Evolutionary conservation across 1,140 invertebrate species (phyloP).

Genomic region (Penaeus vannamei): DNA sequence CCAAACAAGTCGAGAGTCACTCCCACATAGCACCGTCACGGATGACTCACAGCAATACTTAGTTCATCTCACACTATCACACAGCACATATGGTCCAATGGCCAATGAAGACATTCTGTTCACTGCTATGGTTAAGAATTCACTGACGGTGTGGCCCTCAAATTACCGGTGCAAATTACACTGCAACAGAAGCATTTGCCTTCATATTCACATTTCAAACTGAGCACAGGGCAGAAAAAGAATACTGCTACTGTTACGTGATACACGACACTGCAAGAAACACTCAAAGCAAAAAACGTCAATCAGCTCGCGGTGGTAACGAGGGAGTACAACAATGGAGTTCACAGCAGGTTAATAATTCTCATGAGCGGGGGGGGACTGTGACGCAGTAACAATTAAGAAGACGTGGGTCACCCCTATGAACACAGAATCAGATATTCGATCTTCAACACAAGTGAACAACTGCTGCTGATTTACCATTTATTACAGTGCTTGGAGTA

Average conservation of each 20-base stretch:
- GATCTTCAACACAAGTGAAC: no score
- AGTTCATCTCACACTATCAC: slow-evolving; percentile 61
- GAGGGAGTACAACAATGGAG: slow-evolving; percentile 64
- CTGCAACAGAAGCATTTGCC: slow-evolving; percentile 59
- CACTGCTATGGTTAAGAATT: slow-evolving; percentile 61
- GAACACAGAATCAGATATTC: slow-evolving; percentile 33
- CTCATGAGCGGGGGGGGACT: slow-evolving; percentile 61
- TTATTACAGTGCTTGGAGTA: no score
- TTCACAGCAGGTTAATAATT: slow-evolving; percentile 56
- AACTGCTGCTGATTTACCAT: no score
- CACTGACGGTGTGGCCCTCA: slow-evolving; percentile 59
- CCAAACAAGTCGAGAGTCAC: slow-evolving; percentile 66
- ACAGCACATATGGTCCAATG: slow-evolving; percentile 61
- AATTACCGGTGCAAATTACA: slow-evolving; percentile 57
- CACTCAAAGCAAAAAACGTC: slow-evolving; percentile 64
- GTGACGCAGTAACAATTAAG: slow-evolving; percentile 57
- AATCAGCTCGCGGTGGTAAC: slow-evolving; percentile 54
- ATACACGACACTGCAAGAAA: slow-evolving; percentile 65
- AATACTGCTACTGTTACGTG: slow-evolving; percentile 63
- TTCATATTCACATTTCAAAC: slow-evolving; percentile 49
- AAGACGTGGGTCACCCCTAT: slow-evolving; percentile 53
- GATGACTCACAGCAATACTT: slow-evolving; percentile 64
- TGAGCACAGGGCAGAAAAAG: slow-evolving; percentile 58
- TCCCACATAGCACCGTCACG: slow-evolving; percentile 64
- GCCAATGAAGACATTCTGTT: slow-evolving; percentile 58